Percentiles rank a stretch among this genome's conserved stretches.
phyloP scores from a whole-genome alignment of 2,113 vertebrate genomes.

The Illadopsis cleaveri region DNA sequence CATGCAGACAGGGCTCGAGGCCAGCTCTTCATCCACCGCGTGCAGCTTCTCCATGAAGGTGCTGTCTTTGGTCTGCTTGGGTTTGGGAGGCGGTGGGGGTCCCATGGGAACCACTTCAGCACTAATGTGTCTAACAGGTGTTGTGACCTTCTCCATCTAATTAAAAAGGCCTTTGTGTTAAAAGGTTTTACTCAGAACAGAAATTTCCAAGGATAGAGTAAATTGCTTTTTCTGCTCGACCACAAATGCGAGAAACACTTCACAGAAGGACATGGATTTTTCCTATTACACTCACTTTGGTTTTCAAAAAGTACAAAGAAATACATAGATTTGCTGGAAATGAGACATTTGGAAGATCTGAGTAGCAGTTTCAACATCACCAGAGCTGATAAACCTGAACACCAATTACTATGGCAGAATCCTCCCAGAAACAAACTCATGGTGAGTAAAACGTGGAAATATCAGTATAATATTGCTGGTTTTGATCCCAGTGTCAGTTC shows the following conservation, averaged over 20 bases:
- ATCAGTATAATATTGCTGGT: fast-evolving
- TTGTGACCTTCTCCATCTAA: conserved; percentile 52
- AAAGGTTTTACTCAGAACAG: background rate
- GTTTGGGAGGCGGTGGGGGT: conserved; percentile 83
- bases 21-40: conserved; percentile 90
- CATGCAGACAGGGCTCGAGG: conserved; percentile 80
- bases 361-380: background rate
- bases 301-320: background rate
- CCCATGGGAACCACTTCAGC: conserved; percentile 86
- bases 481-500: background rate
- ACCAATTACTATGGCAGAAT: background rate
- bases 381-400: background rate
- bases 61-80: conserved; percentile 78
- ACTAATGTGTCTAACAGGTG: conserved; percentile 72
- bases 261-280: background rate
- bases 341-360: background rate
- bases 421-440: background rate
- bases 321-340: background rate
- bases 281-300: background rate
- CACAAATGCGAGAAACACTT: background rate
- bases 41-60: conserved; percentile 93
- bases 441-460: fast-evolving
- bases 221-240: background rate
- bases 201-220: background rate
- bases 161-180: background rate